Conservation (phyloP, 2,888 invertebrate genomes). For the Gonocerus acuteangulatus region DNA sequence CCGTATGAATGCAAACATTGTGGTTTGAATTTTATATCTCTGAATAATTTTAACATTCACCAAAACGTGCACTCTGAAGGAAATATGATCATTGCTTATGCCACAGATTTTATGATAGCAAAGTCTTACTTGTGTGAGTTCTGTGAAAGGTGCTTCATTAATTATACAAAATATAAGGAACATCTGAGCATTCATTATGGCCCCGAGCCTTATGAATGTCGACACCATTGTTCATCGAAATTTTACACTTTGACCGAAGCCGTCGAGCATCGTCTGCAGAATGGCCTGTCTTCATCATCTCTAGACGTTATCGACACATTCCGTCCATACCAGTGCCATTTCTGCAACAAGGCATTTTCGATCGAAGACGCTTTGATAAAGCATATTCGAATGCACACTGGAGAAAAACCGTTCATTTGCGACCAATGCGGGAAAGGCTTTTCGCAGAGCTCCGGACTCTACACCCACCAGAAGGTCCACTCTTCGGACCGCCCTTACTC, state of each 20-base stretch:
- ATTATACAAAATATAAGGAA: conserved; percentile 35
- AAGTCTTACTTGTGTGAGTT: conserved; percentile 36
- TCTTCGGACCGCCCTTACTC: conserved; percentile 37
- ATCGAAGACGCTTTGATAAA: conserved; percentile 38
- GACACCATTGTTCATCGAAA: conserved; percentile 32
- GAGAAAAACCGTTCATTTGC: conserved; percentile 39
- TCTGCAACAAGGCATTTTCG: conserved; percentile 36
- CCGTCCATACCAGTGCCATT: conserved; percentile 37
- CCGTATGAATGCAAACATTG: conserved; percentile 29
- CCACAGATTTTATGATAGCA: conserved; percentile 32
- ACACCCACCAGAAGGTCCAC: conserved; percentile 39
- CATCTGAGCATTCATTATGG: conserved; percentile 37
- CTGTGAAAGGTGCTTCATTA: conserved; percentile 36
- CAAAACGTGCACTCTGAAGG: background rate
- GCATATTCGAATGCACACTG: conserved; percentile 39
- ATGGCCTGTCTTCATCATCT: conserved; percentile 16
- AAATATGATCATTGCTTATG: conserved; percentile 26
- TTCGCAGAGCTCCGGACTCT: conserved; percentile 38
- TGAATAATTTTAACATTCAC: conserved; percentile 2
- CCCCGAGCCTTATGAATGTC: conserved; percentile 35
- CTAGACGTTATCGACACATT: conserved; percentile 31
- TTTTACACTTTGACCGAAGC: conserved; percentile 31
- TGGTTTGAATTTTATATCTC: background rate
- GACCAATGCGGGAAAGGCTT: conserved; percentile 39
- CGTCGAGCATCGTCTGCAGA: conserved; percentile 29